Conservation (phyloP, 2,888 invertebrate species). For the Taenaris catops region DNA sequence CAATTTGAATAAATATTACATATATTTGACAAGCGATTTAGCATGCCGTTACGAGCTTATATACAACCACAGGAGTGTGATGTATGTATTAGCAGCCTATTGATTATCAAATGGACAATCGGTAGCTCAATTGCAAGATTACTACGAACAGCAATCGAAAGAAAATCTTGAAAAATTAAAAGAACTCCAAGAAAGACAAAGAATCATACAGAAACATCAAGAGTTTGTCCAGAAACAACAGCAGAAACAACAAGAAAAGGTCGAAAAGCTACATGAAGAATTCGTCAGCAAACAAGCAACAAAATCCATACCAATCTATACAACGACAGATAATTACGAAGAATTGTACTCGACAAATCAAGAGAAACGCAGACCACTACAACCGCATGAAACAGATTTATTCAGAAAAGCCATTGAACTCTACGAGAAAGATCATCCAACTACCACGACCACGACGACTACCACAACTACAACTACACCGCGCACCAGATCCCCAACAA, state of each 20-base stretch:
- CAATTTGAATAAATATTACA: no score
- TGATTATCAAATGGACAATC: conserved; percentile 72
- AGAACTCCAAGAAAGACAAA: conserved; percentile 85
- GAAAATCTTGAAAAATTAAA: conserved; percentile 81
- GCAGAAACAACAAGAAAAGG: conserved; percentile 87
- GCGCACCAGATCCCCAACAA: conserved; percentile 54
- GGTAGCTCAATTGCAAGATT: conserved; percentile 72
- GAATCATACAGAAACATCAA: conserved; percentile 87
- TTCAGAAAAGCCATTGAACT: conserved; percentile 83
- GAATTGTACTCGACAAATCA: conserved; percentile 56
- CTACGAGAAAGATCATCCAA: conserved; percentile 84
- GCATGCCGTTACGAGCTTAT: no score
- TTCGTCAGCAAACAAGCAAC: conserved; percentile 85
- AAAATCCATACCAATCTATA: conserved; percentile 72
- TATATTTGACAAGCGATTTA: no score
- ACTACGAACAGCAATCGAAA: conserved; percentile 81
- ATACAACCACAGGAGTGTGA: no score
- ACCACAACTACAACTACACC: conserved; percentile 74
- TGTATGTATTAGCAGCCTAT: no score
- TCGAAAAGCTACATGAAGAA: conserved; percentile 85
- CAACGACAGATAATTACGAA: conserved; percentile 70
- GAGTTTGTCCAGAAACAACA: conserved; percentile 89
- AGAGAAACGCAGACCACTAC: conserved; percentile 70
- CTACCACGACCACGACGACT: conserved; percentile 84
- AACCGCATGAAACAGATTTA: conserved; percentile 82